Evolutionary conservation across 2,888 invertebrate genomes (phyloP), one percentile per base, ranked within the genome.

Genomic region (Tetramorium bicarinatum): DNA sequence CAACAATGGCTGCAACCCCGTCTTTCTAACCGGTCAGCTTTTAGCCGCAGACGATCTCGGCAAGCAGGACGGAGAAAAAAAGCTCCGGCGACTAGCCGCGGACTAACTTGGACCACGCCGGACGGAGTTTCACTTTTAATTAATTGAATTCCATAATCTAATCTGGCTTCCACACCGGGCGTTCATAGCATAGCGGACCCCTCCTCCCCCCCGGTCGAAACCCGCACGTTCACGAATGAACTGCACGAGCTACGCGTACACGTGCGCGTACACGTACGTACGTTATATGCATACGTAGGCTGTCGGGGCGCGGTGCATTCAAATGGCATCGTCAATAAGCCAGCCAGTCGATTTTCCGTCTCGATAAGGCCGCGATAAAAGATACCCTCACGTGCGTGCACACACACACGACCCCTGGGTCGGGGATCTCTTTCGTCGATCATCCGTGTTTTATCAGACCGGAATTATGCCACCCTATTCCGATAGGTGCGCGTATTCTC

Each of bases 381-480:
- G 86, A 61, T 59, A 77, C 25, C 84, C 83, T 80, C 44, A 34
- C 18, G 13, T 13, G 38, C 38, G 11, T 25, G 25, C 15, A 1
- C 2, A 34, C 29, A 34, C 29, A 34, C 21, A 54, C 41, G 62
- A 41, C 75, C 25, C 29, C 25, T n/a, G 52, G 41, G 49, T n/a
- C 44, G 87, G 87, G 84, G 86, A 85, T 91, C 91, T 85, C 85
- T 87, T 87, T 88, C 88, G 86, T 84, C 92, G 91, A 92, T 92
- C 90, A 90, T 88, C 88, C 87, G 88, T 88, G 89, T 87, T 89
- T 90, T 91, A 91, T 91, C 87, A 88, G 90, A 87, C 88, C 85
- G 88, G 90, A 92, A 92, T 92, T 92, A 92, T 92, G 89, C 91
- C 89, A 88, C 89, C 91, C 91, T 87, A 87, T 88, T 77, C 81